A percentile compares a stretch with the other conserved stretches of the same genome.
These are phyloP conservation scores for Neolamprologus toae DNA, from an alignment of 2,113 vertebrate genomes.

Conservation along the genomic window DNA sequence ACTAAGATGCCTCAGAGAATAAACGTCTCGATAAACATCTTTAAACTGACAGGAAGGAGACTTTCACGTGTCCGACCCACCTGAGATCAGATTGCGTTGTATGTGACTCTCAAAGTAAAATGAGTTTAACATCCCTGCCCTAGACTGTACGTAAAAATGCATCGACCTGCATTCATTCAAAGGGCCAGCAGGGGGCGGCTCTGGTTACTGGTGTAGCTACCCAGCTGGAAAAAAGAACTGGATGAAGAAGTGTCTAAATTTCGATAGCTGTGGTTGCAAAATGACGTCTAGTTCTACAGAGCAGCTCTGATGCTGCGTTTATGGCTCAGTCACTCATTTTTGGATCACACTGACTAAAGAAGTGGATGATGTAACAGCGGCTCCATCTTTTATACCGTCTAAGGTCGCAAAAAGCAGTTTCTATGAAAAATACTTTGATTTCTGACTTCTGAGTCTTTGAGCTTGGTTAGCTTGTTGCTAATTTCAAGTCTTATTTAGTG, in stretches of 20 bases:
- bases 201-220: not conserved
- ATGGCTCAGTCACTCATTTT: not conserved
- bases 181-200: not conserved
- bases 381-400: not conserved
- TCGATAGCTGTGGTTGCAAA: not conserved
- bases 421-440: not conserved
- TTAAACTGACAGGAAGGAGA: not conserved
- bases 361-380: not conserved
- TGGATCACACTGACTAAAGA: not conserved
- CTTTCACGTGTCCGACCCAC: not conserved
- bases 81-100: fast-evolving
- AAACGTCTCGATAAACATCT: fast-evolving
- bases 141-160: not conserved
- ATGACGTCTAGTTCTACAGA: not conserved
- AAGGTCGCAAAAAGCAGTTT: not conserved
- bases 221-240: not conserved
- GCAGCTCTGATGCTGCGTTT: not conserved
- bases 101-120: not conserved
- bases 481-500: not conserved
- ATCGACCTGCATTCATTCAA: not conserved
- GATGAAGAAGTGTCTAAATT: not conserved
- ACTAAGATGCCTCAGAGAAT: not conserved
- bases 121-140: not conserved
- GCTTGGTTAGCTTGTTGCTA: not conserved
- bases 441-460: not conserved